These are phyloP conservation scores for Tenrec ecaudatus DNA, from an alignment of 2,113 vertebrate genomes.

Conservation along the genomic window DNA sequence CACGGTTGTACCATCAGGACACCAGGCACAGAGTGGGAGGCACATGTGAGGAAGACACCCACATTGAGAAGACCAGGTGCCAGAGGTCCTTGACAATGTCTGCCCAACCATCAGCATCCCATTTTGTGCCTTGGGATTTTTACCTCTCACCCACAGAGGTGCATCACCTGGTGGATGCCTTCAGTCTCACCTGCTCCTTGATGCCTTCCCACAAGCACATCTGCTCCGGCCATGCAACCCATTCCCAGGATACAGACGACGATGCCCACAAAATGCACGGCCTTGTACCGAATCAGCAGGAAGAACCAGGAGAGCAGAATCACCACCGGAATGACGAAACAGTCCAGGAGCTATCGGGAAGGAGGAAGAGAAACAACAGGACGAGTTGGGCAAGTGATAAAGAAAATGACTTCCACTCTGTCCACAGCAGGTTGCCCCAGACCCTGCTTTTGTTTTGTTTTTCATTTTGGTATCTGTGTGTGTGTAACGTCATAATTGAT, in stretches of 20 bases:
- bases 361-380: not conserved
- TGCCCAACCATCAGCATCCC: not conserved
- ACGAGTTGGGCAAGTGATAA: not conserved
- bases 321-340: slow-evolving; percentile 96
- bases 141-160: not conserved
- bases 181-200: slow-evolving; percentile 92
- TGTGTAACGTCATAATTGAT: not conserved
- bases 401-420: not conserved
- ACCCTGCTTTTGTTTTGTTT: not conserved
- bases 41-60: not conserved
- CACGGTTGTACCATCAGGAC: not conserved
- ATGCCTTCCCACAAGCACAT: slow-evolving; percentile 93
- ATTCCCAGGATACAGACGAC: slow-evolving; percentile 96
- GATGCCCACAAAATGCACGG: slow-evolving; percentile 93
- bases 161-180: not conserved
- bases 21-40: not conserved
- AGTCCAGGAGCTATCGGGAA: slow-evolving; percentile 92
- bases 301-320: slow-evolving; percentile 98
- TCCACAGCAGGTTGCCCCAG: not conserved
- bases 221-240: slow-evolving; percentile 96
- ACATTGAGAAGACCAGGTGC: not conserved
- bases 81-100: not conserved
- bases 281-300: slow-evolving; percentile 96
- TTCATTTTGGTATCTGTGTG: not conserved
- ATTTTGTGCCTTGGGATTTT: not conserved